phyloP scores from a whole-genome alignment of 2,888 invertebrate species.

The Buathra laborator region DNA sequence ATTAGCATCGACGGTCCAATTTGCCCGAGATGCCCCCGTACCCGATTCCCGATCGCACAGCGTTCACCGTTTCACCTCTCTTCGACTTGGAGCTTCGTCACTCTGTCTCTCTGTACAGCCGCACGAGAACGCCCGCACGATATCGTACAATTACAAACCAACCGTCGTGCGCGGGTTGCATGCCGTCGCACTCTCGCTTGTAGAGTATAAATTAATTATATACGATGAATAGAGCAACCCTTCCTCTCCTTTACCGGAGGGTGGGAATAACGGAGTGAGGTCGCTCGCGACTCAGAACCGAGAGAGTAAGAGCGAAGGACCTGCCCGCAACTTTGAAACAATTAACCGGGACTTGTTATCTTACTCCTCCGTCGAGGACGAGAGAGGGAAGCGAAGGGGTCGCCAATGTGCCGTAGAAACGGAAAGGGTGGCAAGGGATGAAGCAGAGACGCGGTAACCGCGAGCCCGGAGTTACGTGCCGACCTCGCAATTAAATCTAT shows the following conservation, averaged over 20 bases:
- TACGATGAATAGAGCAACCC: slow-evolving; percentile 72
- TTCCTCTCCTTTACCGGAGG: slow-evolving; percentile 9
- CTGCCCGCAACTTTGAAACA: slow-evolving; percentile 78
- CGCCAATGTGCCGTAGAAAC: slow-evolving; percentile 20
- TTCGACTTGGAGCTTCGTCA: slow-evolving; percentile 44
- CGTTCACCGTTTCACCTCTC: slow-evolving; percentile 66
- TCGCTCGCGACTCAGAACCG: slow-evolving; percentile 7
- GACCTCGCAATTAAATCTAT: slow-evolving; percentile 75
- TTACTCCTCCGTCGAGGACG: slow-evolving; percentile 61
- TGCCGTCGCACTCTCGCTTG: slow-evolving; percentile 11
- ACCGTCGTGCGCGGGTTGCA: slow-evolving; percentile 20
- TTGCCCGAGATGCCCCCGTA: slow-evolving; percentile 55
- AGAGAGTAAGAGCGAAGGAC: slow-evolving; percentile 22
- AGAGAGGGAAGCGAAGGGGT: slow-evolving; percentile 37
- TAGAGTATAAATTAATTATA: slow-evolving; percentile 77
- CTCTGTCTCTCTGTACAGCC: slow-evolving; percentile 50
- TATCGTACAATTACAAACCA: slow-evolving; percentile 70
- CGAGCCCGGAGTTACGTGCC: slow-evolving; percentile 60
- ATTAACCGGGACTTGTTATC: slow-evolving; percentile 80
- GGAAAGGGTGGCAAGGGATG: slow-evolving; percentile 35
- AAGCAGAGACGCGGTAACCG: slow-evolving; percentile 23
- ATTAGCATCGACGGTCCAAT: slow-evolving; percentile 62
- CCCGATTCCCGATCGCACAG: slow-evolving; percentile 43
- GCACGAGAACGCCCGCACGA: slow-evolving; percentile 47
- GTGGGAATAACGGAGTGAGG: slow-evolving; percentile 3